Evolutionary conservation across 2,797 vertebrate species (phyloP).

Genomic region (Macrochelys suwanniensis): DNA sequence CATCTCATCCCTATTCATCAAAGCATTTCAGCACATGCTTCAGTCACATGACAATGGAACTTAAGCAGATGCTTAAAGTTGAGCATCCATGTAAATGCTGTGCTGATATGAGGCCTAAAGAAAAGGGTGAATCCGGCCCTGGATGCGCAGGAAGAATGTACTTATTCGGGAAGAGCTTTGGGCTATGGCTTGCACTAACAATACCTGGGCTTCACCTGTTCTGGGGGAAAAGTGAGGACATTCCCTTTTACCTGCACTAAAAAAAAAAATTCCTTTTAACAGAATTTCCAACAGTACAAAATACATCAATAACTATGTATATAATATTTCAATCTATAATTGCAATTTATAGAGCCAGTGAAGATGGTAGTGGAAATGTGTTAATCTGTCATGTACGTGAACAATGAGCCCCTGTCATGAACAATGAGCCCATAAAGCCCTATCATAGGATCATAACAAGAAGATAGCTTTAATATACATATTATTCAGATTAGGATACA

Average conservation of each 20-base stretch:
- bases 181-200: not conserved
- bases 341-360: conserved; percentile 23
- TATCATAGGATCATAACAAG: conserved; percentile 6
- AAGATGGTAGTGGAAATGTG: not conserved
- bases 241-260: not conserved
- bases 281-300: not conserved
- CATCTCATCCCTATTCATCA: conserved; percentile 61
- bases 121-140: conserved; percentile 54
- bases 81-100: conserved; percentile 66
- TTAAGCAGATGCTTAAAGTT: conserved; percentile 65
- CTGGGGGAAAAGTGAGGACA: not conserved
- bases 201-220: not conserved
- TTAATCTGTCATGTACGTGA: conserved; percentile 38
- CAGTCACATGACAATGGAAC: conserved; percentile 56
- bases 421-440: conserved; percentile 44
- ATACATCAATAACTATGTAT: conserved; percentile 47
- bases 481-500: conserved; percentile 34
- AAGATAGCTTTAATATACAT: conserved; percentile 49
- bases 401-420: conserved; percentile 34
- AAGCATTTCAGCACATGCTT: conserved; percentile 65
- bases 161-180: conserved; percentile 2
- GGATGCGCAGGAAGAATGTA: not conserved
- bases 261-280: not conserved
- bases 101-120: conserved; percentile 62
- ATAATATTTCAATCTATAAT: conserved; percentile 53